Conservation (phyloP, 2,888 invertebrate species). For the Cheilosia grossa region DNA sequence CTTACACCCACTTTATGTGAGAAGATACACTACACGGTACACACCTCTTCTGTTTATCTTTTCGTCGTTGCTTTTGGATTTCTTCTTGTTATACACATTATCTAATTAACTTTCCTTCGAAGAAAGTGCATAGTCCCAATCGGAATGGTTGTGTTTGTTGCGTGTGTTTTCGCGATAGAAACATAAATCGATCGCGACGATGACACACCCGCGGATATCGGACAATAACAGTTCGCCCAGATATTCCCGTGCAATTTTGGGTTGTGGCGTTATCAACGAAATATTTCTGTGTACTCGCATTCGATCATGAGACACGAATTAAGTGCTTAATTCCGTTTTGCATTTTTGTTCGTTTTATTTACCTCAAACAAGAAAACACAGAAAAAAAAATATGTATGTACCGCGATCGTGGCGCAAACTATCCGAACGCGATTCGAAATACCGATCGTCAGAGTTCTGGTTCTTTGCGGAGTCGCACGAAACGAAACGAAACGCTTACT, state of each 20-base stretch:
- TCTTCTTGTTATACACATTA: conserved; percentile 19
- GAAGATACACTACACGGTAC: not conserved
- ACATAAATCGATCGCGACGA: not conserved
- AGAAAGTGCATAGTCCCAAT: conserved; percentile 40
- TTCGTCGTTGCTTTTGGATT: conserved; percentile 24
- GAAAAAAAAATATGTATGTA: conserved; percentile 1
- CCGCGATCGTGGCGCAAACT: conserved; percentile 18
- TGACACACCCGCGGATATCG: not conserved
- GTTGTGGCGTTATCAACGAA: conserved; percentile 34
- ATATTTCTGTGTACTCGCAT: conserved; percentile 14
- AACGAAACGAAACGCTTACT: conserved; percentile 47
- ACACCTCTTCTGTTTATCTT: conserved; percentile 20
- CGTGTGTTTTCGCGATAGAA: not conserved
- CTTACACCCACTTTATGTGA: not conserved
- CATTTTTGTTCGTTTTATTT: conserved; percentile 33
- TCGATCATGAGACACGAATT: conserved; percentile 24
- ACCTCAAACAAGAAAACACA: conserved; percentile 11
- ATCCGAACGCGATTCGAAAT: conserved; percentile 26
- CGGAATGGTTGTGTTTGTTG: not conserved
- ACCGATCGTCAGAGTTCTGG: conserved; percentile 14
- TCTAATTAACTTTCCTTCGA: conserved; percentile 58
- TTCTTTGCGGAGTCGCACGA: not conserved
- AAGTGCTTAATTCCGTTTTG: conserved; percentile 23
- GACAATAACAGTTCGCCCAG: too few relatives aligned
- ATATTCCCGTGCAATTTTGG: not conserved